Base-by-base conservation (phyloP, 1,140 invertebrate genomes). In the Dreissena polymorpha region DNA sequence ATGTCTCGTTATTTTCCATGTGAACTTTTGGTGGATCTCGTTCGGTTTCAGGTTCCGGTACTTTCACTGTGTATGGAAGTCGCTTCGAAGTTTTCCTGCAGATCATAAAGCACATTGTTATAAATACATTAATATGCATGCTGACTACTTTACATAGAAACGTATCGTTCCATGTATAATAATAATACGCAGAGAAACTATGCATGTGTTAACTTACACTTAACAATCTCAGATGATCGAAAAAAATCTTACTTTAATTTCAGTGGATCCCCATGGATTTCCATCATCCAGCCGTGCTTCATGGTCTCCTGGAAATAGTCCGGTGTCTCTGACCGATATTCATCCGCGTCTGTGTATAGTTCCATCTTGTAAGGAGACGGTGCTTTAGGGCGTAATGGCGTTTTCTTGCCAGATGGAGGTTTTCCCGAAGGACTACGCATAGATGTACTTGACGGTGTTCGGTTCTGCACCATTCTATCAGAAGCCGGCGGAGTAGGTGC, bases 1-100 rank as follows among this genome's bases (percentile, higher is more conserved):
- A 92, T 16, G 91, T 91, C 60, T 92, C 90, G 21, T 78, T 89
- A 70, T 88, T 89, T 79, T 91, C 89, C 88, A 91, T 91, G 79
- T 91, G 85, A 0, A 87, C 87, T 25, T 72, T 85, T 10, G 90
- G 90, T 27, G 89, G 88, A 14, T 91, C 87, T 16, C 87, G 85
- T 16, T 88, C 77, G 10, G 90, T 74, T 25, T 85, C 84, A 0
- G 91, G 91, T 51, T 88, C 89, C 0, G 79, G 57, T 21, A 87
- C 87, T 5, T 85, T 88, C 0, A 91, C 88, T 14, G 87, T 86
- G 69, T 91, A 92, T 12, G 89, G 83, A 18, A 90, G 72, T 23
- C 91, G 78, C 23, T 88, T 84, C 25, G 87, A 70, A 8, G 84
- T 73, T 76, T 86, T 88, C 83, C 88, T 87, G 81, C 18, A 68